These are phyloP conservation scores for Dromococcyx pavoninus DNA, from an alignment of 2,797 vertebrate genomes.

Conservation along the genomic window DNA sequence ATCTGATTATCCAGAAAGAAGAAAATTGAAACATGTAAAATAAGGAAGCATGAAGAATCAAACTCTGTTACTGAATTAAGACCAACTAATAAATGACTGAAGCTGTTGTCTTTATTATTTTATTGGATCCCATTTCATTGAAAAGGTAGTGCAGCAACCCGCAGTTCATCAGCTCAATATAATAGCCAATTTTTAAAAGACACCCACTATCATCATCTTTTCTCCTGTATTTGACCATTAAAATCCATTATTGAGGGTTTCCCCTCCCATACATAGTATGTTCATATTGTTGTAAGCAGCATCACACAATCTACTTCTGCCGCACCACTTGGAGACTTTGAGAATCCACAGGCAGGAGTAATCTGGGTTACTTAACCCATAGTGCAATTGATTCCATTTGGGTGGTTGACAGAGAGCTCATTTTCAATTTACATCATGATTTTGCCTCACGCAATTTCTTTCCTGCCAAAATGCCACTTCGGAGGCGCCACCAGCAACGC, in stretches of 20 bases:
- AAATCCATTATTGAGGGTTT: neutral
- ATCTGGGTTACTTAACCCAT: neutral
- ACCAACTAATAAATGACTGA: neutral
- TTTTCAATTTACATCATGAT: neutral
- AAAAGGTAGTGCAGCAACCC: neutral
- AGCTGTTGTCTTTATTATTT: neutral
- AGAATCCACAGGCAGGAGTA: neutral
- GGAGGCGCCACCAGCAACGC: neutral
- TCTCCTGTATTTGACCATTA: neutral
- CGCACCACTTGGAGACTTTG: fast-evolving
- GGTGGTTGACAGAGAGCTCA: neutral
- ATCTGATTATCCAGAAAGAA: neutral
- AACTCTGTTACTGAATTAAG: neutral
- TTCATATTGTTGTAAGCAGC: neutral
- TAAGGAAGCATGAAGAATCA: neutral
- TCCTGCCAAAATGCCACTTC: conserved; percentile 13
- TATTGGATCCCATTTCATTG: neutral
- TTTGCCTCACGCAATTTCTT: neutral
- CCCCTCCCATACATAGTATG: fast-evolving
- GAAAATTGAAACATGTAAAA: neutral
- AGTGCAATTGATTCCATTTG: neutral
- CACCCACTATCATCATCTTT: neutral
- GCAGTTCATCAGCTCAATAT: neutral
- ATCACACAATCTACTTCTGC: neutral
- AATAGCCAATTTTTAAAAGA: neutral